A percentile compares a stretch with the other conserved stretches of the same genome.
Conservation (phyloP, 2,888 invertebrate species). For the Folsomia candida region DNA sequence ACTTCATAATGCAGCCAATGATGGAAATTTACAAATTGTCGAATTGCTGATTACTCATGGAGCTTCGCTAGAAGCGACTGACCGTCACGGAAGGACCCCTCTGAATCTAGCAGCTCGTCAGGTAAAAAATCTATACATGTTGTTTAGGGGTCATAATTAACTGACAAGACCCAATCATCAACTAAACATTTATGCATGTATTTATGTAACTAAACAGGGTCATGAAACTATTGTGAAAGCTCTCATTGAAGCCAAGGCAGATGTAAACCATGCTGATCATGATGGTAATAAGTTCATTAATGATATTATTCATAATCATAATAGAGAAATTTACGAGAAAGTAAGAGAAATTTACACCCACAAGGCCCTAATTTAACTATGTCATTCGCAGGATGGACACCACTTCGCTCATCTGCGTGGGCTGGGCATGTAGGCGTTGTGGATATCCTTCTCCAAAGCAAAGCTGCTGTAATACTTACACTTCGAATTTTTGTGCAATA, state of each 20-base stretch:
- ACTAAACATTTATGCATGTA: background rate
- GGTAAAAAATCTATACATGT: conserved; percentile 21
- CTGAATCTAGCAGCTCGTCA: conserved; percentile 78
- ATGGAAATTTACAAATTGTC: conserved; percentile 69
- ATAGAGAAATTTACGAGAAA: too few relatives aligned
- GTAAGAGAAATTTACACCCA: too few relatives aligned
- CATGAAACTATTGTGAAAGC: conserved; percentile 66
- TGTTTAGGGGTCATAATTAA: background rate
- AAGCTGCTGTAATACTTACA: conserved; percentile 53
- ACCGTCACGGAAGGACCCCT: conserved; percentile 74
- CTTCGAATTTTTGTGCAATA: too few relatives aligned
- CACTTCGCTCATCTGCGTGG: conserved; percentile 89
- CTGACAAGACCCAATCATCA: too few relatives aligned
- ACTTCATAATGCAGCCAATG: conserved; percentile 72
- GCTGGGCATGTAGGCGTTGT: conserved; percentile 74
- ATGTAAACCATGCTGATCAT: conserved; percentile 72
- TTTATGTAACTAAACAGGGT: conserved; percentile 57
- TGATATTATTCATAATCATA: too few relatives aligned
- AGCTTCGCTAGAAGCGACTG: conserved; percentile 44
- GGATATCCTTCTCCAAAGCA: conserved; percentile 59
- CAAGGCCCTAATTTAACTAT: too few relatives aligned
- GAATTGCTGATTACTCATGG: conserved; percentile 62
- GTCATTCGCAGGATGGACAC: too few relatives aligned
- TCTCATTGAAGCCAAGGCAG: conserved; percentile 64
- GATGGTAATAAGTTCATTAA: too few relatives aligned